Conservation (phyloP, 64 coral and sea anemone genomes). For the Platygyra sinensis region DNA sequence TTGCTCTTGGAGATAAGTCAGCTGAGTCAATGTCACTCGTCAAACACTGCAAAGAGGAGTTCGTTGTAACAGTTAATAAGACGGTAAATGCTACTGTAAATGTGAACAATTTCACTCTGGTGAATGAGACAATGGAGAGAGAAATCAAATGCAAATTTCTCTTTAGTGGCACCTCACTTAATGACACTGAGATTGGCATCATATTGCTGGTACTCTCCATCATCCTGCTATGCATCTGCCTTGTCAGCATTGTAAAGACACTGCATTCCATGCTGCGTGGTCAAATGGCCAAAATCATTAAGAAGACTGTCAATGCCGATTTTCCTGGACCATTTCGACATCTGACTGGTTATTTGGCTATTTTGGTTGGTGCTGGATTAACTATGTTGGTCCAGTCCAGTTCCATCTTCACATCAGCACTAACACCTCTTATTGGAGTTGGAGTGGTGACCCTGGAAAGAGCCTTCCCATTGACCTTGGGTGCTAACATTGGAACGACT, state of each 20-base stretch:
- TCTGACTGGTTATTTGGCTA: constrained; percentile 94
- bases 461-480: constrained; percentile 90
- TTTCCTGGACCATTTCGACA: constrained; percentile 86
- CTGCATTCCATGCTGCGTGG: constrained; percentile 87
- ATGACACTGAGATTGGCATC: constrained; percentile 82
- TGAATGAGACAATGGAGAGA: constrained; percentile 12
- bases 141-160: constrained; percentile 59
- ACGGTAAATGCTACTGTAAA: constrained; percentile 30
- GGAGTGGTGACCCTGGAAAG: constrained; percentile 86
- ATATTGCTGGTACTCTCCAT: constrained; percentile 77
- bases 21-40: constrained; percentile 53
- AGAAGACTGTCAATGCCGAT: constrained; percentile 90
- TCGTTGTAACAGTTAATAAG: neutral
- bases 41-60: constrained; percentile 38
- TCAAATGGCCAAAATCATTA: constrained; percentile 87
- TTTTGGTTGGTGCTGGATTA: constrained; percentile 93
- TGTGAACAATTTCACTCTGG: neutral
- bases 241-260: constrained; percentile 85
- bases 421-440: constrained; percentile 94
- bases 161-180: constrained; percentile 64
- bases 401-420: constrained; percentile 96
- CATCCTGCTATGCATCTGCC: constrained; percentile 77
- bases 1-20: constrained; percentile 66
- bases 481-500: constrained; percentile 98
- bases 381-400: constrained; percentile 98